These are phyloP conservation scores for Drosophila nannoptera DNA, from an alignment of 1,140 invertebrate species.

Conservation along the genomic window DNA sequence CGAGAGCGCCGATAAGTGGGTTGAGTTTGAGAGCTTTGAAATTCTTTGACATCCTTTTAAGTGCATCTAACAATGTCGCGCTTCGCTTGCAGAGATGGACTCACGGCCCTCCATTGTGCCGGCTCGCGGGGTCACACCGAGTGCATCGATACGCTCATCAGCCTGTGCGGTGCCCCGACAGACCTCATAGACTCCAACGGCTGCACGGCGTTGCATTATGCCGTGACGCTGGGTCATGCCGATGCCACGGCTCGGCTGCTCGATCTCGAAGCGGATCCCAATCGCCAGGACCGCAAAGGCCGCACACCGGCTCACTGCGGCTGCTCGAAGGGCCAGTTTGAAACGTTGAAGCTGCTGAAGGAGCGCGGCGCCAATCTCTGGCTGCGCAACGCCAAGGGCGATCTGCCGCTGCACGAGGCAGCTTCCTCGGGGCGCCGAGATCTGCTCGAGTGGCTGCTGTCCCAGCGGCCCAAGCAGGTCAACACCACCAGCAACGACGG, in stretches of 20 bases:
- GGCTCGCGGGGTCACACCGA: slow-evolving; percentile 96
- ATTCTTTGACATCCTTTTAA: not conserved
- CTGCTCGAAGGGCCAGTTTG: slow-evolving; percentile 95
- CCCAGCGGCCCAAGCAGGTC: slow-evolving; percentile 89
- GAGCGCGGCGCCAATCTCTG: slow-evolving; percentile 93
- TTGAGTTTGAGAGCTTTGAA: not conserved
- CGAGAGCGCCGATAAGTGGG: slow-evolving; percentile 86
- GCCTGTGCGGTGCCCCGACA: slow-evolving; percentile 91
- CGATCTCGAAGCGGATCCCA: slow-evolving; percentile 92
- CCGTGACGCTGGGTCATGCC: slow-evolving; percentile 95
- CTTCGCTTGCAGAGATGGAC: slow-evolving; percentile 83
- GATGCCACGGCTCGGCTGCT: slow-evolving; percentile 94
- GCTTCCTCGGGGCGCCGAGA: slow-evolving; percentile 94
- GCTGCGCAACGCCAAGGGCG: slow-evolving; percentile 93
- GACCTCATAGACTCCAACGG: slow-evolving; percentile 93
- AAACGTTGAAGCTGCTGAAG: slow-evolving; percentile 82
- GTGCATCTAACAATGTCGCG: not conserved
- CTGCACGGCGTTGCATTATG: slow-evolving; percentile 97
- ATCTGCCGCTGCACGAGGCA: slow-evolving; percentile 96
- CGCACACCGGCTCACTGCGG: slow-evolving; percentile 89
- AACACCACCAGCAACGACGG: slow-evolving; percentile 96
- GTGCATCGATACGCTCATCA: slow-evolving; percentile 93
- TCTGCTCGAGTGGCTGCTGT: slow-evolving; percentile 91
- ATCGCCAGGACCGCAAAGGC: slow-evolving; percentile 94
- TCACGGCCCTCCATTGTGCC: slow-evolving; percentile 96